Conservation (phyloP, 2,888 invertebrate species). For the Copidosoma aretas region DNA sequence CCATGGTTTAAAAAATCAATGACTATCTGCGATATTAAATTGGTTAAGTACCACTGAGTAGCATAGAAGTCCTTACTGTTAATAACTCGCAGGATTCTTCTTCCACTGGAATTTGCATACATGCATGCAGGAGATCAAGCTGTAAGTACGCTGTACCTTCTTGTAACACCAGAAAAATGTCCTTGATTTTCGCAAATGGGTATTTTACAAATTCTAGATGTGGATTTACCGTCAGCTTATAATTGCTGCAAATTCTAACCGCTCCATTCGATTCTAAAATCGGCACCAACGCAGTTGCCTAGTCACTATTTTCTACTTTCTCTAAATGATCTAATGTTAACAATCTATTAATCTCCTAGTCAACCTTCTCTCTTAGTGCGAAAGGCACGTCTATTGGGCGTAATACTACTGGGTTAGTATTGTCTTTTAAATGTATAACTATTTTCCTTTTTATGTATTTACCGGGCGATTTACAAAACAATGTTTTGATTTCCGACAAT, state of each 20-base stretch:
- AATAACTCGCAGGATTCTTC: conserved; percentile 26
- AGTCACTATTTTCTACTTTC: conserved; percentile 16
- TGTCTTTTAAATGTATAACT: not conserved
- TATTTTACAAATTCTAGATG: not conserved
- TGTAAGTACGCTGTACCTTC: not conserved
- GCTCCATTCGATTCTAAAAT: conserved; percentile 12
- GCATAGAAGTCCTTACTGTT: not conserved
- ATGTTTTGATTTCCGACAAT: too few species aligned
- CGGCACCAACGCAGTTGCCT: conserved; percentile 18
- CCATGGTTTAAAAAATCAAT: too few species aligned
- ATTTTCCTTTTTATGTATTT: too few species aligned
- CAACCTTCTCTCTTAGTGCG: not conserved
- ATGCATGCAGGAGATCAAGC: not conserved
- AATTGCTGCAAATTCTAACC: conserved; percentile 17
- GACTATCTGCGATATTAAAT: too few species aligned
- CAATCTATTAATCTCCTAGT: not conserved
- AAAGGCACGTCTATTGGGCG: not conserved
- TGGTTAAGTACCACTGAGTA: too few species aligned
- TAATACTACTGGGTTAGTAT: not conserved
- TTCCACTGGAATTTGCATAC: conserved; percentile 12
- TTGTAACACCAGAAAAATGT: not conserved
- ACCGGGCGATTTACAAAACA: too few species aligned
- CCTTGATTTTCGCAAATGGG: not conserved
- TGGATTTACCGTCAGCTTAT: not conserved
- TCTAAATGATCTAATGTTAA: not conserved